These are phyloP conservation scores for Sinelater perroti DNA, from an alignment of 2,888 invertebrate species.

Conservation along the genomic window DNA sequence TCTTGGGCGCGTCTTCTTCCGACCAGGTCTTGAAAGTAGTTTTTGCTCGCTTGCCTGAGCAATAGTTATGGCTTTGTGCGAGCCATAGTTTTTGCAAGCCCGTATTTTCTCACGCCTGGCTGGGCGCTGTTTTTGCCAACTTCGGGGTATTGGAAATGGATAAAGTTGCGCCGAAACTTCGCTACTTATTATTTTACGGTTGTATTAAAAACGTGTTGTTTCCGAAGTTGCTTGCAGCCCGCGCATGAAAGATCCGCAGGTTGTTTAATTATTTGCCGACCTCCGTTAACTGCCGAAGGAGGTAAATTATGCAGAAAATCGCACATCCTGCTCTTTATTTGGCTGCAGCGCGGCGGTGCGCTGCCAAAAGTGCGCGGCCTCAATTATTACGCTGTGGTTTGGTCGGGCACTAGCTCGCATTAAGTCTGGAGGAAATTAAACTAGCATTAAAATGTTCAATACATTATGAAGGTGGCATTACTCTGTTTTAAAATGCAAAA, in stretches of 20 bases:
- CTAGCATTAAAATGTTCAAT: slow-evolving; percentile 15
- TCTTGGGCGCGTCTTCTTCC: slow-evolving; percentile 30
- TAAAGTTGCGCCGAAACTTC: slow-evolving; percentile 38
- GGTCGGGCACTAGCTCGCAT: background rate
- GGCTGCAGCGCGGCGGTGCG: slow-evolving; percentile 26
- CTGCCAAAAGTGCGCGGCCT: slow-evolving; percentile 31
- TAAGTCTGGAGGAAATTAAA: slow-evolving; percentile 4
- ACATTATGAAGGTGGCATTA: slow-evolving; percentile 11
- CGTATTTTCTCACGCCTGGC: slow-evolving; percentile 46
- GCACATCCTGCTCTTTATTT: slow-evolving; percentile 31
- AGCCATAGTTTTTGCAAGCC: slow-evolving; percentile 39
- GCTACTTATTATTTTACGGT: slow-evolving; percentile 35
- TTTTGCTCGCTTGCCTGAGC: slow-evolving; percentile 43
- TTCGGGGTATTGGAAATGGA: slow-evolving; percentile 46
- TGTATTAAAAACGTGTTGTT: slow-evolving; percentile 32
- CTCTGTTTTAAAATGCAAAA: slow-evolving; percentile 17
- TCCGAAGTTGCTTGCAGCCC: slow-evolving; percentile 2
- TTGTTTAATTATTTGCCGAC: background rate
- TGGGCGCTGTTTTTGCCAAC: slow-evolving; percentile 42
- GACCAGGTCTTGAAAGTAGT: slow-evolving; percentile 34
- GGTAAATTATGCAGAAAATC: slow-evolving; percentile 40
- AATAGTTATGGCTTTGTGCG: slow-evolving; percentile 45
- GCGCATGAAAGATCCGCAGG: slow-evolving; percentile 1
- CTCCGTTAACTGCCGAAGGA: slow-evolving; percentile 13
- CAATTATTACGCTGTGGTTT: background rate